Conservation (phyloP, 30 jellyfish, hydroid and myxozoan species). For the Phacellophora camtschatica region DNA sequence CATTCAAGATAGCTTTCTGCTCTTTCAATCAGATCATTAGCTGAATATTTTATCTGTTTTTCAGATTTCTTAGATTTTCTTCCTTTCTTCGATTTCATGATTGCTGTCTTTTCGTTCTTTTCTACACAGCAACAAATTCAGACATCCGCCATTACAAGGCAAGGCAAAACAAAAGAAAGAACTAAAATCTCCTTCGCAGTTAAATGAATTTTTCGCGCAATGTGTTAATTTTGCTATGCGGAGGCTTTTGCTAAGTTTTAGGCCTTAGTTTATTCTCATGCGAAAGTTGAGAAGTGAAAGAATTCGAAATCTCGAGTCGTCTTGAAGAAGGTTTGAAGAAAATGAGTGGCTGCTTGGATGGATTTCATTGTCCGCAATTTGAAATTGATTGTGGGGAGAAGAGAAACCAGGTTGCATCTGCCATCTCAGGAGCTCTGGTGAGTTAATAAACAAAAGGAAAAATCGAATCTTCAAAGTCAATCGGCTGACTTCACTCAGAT, state of each 20-base stretch:
- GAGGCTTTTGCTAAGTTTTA: too few relatives aligned
- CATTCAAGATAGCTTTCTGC: slow-evolving; percentile 74
- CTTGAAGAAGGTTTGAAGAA: neutral
- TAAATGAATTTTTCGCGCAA: neutral
- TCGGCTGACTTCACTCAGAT: too few relatives aligned
- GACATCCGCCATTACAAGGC: slow-evolving; percentile 9
- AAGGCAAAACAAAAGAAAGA: neutral
- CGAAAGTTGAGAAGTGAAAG: too few relatives aligned
- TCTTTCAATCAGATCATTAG: slow-evolving; percentile 70
- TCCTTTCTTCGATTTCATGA: slow-evolving; percentile 17
- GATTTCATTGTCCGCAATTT: slow-evolving; percentile 87
- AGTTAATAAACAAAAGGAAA: slow-evolving; percentile 14
- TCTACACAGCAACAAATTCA: neutral
- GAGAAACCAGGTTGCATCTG: slow-evolving; percentile 89
- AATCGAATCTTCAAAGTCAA: too few relatives aligned
- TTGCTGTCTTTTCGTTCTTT: neutral
- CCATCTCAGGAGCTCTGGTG: slow-evolving; percentile 86
- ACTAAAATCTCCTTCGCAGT: neutral
- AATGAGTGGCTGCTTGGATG: slow-evolving; percentile 97
- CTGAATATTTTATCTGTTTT: slow-evolving; percentile 48
- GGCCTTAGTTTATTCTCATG: too few relatives aligned
- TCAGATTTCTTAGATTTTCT: slow-evolving; percentile 15
- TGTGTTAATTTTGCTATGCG: too few relatives aligned
- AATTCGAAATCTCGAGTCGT: neutral
- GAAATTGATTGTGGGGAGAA: slow-evolving; percentile 90